phyloP scores from a whole-genome alignment of 2,888 invertebrate species.

The Penaeus monodon region DNA sequence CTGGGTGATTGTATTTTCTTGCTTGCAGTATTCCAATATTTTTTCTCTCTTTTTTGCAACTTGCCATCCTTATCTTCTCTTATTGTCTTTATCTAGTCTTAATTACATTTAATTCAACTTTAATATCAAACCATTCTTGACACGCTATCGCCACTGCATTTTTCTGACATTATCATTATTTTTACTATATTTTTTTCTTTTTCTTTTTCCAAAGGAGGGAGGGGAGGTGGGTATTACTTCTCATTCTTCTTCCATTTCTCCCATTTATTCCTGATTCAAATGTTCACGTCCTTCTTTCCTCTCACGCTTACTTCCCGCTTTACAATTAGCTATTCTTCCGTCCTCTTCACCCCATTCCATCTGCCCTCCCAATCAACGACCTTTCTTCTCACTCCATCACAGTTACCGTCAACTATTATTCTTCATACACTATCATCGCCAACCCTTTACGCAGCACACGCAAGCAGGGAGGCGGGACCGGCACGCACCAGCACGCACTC shows the following conservation, averaged over 20 bases:
- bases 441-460: slow-evolving; percentile 14
- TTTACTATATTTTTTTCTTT: neutral
- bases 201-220: neutral
- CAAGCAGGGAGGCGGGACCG: neutral
- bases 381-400: slow-evolving; percentile 27
- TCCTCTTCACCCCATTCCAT: neutral
- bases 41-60: too few relatives aligned
- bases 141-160: too few relatives aligned
- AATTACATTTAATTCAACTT: too few relatives aligned
- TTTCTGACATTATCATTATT: too few relatives aligned
- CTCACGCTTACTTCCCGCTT: neutral
- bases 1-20: too few relatives aligned
- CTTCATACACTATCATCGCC: slow-evolving; percentile 29
- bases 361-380: neutral
- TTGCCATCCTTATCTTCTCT: too few relatives aligned
- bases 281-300: neutral
- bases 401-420: slow-evolving; percentile 22
- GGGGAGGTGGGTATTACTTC: neutral
- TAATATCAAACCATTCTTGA: too few relatives aligned
- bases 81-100: too few relatives aligned
- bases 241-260: neutral
- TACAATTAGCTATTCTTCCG: neutral
- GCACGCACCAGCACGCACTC: slow-evolving; percentile 10
- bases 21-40: too few relatives aligned
- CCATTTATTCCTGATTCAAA: neutral